phyloP scores from a whole-genome alignment of 2,113 vertebrate genomes.

The Apistogramma diplotaenia region DNA sequence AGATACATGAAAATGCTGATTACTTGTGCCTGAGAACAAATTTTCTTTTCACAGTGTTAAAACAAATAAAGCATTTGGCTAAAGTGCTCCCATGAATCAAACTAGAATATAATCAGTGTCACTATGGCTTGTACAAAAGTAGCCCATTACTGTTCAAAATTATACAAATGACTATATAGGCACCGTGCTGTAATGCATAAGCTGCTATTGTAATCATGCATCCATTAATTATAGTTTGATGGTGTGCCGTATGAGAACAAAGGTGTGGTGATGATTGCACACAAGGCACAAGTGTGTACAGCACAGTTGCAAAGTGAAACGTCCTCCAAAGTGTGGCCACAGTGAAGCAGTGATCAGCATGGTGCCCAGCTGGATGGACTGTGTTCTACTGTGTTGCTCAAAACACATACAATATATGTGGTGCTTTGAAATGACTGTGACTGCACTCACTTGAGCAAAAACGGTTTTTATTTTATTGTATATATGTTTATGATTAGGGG shows the following conservation, averaged over 20 bases:
- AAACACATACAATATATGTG: conserved; percentile 16
- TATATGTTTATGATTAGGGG: conserved; percentile 11
- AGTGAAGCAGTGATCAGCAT: conserved; percentile 16
- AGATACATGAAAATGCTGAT: not conserved
- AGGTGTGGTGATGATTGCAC: not conserved
- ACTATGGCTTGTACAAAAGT: conserved; percentile 6
- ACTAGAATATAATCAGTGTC: conserved; percentile 25
- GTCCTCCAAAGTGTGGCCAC: not conserved
- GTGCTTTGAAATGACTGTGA: conserved; percentile 26
- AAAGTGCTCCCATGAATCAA: conserved; percentile 26
- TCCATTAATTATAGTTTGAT: not conserved
- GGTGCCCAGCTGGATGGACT: not conserved
- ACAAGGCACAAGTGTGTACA: not conserved
- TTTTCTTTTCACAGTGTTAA: not conserved
- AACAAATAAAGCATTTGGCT: conserved; percentile 9
- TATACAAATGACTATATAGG: conserved; percentile 2
- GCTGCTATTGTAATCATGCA: conserved; percentile 34
- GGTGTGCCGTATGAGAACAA: conserved; percentile 1
- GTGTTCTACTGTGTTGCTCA: conserved; percentile 11
- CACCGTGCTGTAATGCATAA: not conserved
- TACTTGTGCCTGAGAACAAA: not conserved
- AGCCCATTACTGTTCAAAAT: conserved; percentile 14
- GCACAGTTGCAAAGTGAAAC: conserved; percentile 12
- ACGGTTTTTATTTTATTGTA: conserved; percentile 17
- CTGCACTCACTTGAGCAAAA: conserved; percentile 14